These are phyloP conservation scores for Colistium nudipinnis DNA, from an alignment of 2,113 vertebrate species.

Conservation along the genomic window DNA sequence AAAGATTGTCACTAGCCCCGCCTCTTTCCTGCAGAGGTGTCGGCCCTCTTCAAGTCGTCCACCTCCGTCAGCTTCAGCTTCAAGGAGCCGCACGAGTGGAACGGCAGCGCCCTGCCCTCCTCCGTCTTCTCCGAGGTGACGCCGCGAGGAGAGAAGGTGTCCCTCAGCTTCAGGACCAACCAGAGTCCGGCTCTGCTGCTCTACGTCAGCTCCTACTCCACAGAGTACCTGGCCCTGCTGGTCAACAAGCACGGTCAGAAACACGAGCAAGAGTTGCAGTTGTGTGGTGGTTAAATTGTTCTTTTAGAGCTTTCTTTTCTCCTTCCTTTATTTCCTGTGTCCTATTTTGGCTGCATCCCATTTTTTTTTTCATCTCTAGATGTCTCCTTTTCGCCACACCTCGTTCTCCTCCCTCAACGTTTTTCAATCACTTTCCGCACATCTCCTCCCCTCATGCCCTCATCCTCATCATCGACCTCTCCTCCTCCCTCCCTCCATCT, in stretches of 20 bases:
- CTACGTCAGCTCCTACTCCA: slow-evolving; percentile 84
- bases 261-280: background rate
- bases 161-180: slow-evolving; percentile 87
- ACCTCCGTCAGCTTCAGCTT: slow-evolving; percentile 88
- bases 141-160: slow-evolving; percentile 82
- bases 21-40: slow-evolving; percentile 84
- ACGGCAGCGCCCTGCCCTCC: slow-evolving; percentile 84
- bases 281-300: background rate
- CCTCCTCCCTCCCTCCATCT: background rate
- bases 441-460: slow-evolving; percentile 23
- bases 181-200: slow-evolving; percentile 86
- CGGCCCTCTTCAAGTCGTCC: slow-evolving; percentile 86
- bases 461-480: background rate
- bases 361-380: background rate
- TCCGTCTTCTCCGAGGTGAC: slow-evolving; percentile 86
- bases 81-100: slow-evolving; percentile 87
- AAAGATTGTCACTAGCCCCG: too few relatives aligned
- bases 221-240: slow-evolving; percentile 86
- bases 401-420: background rate
- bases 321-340: background rate
- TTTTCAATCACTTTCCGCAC: background rate
- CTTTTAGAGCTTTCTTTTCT: background rate
- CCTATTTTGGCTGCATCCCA: background rate
- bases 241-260: slow-evolving; percentile 88
- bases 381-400: background rate